phyloP scores from a whole-genome alignment of 1,140 invertebrate species.

The Leptopilina clavipes region DNA sequence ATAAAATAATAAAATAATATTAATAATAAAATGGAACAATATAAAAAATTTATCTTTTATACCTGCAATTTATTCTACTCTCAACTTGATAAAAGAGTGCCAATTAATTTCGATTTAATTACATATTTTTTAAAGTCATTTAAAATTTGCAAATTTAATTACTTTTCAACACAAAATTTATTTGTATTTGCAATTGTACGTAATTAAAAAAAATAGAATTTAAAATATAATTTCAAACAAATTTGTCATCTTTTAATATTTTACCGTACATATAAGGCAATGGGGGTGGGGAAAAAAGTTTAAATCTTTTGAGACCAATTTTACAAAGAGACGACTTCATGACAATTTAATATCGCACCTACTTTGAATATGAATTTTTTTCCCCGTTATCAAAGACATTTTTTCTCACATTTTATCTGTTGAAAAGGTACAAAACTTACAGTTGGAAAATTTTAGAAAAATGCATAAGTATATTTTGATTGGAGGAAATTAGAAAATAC shows the following conservation, averaged over 20 bases:
- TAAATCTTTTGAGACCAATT: not conserved
- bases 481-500: no score
- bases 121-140: no score
- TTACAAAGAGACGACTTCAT: not conserved
- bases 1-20: no score
- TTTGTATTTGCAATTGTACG: not conserved
- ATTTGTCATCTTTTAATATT: not conserved
- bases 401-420: not conserved
- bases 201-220: not conserved
- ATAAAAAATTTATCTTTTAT: not conserved
- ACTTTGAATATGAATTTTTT: not conserved
- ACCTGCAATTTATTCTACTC: conserved; percentile 5
- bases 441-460: no score
- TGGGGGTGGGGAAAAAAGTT: not conserved
- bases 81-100: not conserved
- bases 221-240: not conserved
- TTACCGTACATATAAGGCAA: no score
- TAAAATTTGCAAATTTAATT: no score
- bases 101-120: no score
- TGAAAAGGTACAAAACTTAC: not conserved
- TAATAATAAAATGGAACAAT: not conserved
- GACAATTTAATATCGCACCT: conserved; percentile 4
- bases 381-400: not conserved
- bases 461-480: no score
- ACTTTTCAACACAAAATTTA: no score